phyloP scores from a whole-genome alignment of 1,140 invertebrate genomes.

The Drosophila oshimai region DNA sequence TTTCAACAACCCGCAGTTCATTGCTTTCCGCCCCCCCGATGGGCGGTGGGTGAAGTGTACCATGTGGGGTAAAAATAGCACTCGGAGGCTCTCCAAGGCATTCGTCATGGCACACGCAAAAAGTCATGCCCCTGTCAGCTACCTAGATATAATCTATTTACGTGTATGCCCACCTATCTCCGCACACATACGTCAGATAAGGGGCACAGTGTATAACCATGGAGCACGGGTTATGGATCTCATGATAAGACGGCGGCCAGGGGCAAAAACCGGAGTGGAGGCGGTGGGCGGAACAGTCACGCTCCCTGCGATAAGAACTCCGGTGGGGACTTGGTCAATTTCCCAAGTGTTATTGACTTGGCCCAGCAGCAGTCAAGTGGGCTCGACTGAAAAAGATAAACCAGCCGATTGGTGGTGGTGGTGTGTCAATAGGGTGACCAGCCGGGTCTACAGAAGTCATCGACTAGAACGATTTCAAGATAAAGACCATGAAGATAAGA shows the following conservation, averaged over 20 bases:
- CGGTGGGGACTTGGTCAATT: slow-evolving; percentile 69
- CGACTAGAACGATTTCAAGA: slow-evolving; percentile 8
- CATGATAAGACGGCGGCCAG: slow-evolving; percentile 57
- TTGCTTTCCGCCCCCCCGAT: slow-evolving; percentile 36
- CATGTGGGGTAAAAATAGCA: slow-evolving; percentile 52
- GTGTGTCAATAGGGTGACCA: slow-evolving; percentile 22
- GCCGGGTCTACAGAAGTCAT: slow-evolving; percentile 28
- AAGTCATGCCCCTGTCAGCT: slow-evolving; percentile 64
- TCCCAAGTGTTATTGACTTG: slow-evolving; percentile 67
- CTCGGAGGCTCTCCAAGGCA: too few relatives aligned
- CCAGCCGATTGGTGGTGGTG: not conserved
- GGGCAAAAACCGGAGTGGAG: not conserved
- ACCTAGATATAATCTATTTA: slow-evolving; percentile 67
- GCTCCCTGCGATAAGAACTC: slow-evolving; percentile 41
- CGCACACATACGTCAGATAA: slow-evolving; percentile 9
- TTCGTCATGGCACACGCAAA: slow-evolving; percentile 79
- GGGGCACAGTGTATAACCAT: slow-evolving; percentile 15
- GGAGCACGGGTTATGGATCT: slow-evolving; percentile 74
- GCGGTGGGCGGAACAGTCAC: slow-evolving; percentile 14
- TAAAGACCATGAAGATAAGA: not conserved
- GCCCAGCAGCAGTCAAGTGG: slow-evolving; percentile 47
- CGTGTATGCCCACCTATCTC: not conserved
- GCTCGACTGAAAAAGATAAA: slow-evolving; percentile 61
- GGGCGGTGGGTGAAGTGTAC: slow-evolving; percentile 12
- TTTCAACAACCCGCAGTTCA: slow-evolving; percentile 74